Conservation (phyloP, 2,888 invertebrate genomes). For the Ophioninae sp. region DNA sequence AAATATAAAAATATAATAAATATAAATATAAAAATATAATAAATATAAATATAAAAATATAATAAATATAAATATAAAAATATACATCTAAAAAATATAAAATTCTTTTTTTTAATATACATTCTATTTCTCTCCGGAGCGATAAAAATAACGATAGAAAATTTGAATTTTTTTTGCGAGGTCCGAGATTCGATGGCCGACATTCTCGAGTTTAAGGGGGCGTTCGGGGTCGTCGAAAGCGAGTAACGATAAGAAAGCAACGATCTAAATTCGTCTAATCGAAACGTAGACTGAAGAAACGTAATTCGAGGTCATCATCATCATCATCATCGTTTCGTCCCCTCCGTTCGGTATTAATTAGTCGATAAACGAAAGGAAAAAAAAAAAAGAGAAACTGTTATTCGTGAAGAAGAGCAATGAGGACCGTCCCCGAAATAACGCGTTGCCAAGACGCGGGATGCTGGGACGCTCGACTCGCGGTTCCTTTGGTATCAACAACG, state of each 20-base stretch:
- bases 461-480: constrained; percentile 38
- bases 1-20: no score
- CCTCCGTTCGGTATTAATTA: constrained; percentile 47
- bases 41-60: no score
- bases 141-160: background rate
- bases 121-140: background rate
- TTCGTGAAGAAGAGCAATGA: constrained; percentile 24
- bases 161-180: background rate
- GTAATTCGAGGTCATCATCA: constrained; percentile 9
- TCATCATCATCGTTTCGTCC: background rate
- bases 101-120: no score
- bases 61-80: no score
- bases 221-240: background rate
- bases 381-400: constrained; percentile 32
- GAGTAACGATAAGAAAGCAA: background rate
- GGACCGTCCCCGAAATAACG: constrained; percentile 26
- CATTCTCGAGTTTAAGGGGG: background rate
- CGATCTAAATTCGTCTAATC: background rate
- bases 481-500: constrained; percentile 29
- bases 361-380: constrained; percentile 42
- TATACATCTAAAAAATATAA: no score
- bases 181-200: background rate
- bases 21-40: no score
- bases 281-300: constrained; percentile 7
- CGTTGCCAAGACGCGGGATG: constrained; percentile 36